Percentiles rank a stretch among this genome's conserved stretches.
phyloP scores from a whole-genome alignment of 2,113 vertebrate species.

The Drymodes brunneopygia region DNA sequence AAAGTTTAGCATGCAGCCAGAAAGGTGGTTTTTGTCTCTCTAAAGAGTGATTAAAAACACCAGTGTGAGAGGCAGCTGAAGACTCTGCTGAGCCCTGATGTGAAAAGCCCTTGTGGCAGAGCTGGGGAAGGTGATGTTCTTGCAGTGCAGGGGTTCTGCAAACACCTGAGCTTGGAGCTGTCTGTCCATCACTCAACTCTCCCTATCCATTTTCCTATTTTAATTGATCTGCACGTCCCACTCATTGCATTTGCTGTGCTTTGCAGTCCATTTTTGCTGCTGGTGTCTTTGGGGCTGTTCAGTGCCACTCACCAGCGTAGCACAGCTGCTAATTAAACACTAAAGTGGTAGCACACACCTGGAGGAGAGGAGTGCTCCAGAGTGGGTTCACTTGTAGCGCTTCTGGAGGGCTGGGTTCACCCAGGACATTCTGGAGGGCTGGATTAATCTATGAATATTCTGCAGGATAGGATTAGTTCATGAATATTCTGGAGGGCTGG shows the following conservation, averaged over 20 bases:
- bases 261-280: background rate
- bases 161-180: background rate
- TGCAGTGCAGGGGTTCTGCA: background rate
- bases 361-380: background rate
- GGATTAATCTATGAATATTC: background rate
- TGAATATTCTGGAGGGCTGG: background rate
- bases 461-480: background rate
- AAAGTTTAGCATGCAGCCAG: background rate
- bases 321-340: background rate
- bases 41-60: background rate
- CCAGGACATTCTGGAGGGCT: background rate
- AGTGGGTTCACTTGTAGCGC: background rate
- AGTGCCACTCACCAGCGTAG: fast-evolving
- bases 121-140: background rate
- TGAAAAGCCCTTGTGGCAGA: background rate
- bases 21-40: too few species aligned
- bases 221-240: background rate
- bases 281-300: background rate
- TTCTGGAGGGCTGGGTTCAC: background rate
- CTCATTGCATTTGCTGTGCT: background rate
- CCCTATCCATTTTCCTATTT: background rate
- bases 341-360: background rate
- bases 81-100: background rate
- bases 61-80: background rate
- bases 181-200: background rate